These are phyloP conservation scores for Incurvaria masculella DNA, from an alignment of 2,888 invertebrate species.

Conservation along the genomic window DNA sequence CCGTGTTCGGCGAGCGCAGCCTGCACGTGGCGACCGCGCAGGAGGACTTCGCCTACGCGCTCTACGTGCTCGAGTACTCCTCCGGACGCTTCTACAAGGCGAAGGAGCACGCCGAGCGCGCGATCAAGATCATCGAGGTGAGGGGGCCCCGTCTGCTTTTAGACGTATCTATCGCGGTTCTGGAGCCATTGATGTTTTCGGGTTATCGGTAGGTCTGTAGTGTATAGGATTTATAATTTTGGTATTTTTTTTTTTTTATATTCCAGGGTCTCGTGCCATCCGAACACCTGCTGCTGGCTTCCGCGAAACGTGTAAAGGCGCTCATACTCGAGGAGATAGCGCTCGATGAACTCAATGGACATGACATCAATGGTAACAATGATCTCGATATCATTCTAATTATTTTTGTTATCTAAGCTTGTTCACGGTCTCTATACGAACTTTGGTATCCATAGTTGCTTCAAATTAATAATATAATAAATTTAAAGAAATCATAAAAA, in stretches of 20 bases:
- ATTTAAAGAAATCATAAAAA: too few species aligned
- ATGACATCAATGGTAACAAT: constrained; percentile 34
- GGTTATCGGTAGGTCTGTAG: too few species aligned
- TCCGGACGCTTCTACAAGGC: constrained; percentile 83
- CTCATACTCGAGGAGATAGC: constrained; percentile 92
- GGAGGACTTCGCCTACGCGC: constrained; percentile 91
- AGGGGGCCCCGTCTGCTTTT: background rate
- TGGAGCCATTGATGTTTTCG: background rate
- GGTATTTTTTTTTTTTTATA: too few species aligned
- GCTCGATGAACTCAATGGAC: constrained; percentile 66
- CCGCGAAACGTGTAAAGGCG: constrained; percentile 89
- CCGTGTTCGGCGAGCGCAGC: constrained; percentile 79
- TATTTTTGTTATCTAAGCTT: too few species aligned
- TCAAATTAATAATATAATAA: too few species aligned
- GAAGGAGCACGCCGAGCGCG: constrained; percentile 76
- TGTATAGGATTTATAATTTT: too few species aligned
- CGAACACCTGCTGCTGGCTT: constrained; percentile 83
- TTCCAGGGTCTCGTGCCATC: constrained; percentile 66
- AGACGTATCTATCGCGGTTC: background rate
- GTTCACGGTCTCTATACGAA: too few species aligned
- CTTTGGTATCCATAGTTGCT: too few species aligned
- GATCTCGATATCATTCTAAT: too few species aligned
- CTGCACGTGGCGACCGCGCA: constrained; percentile 86
- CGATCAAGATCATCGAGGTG: constrained; percentile 74
- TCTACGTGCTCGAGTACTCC: constrained; percentile 90